Evolutionary conservation across 2,888 invertebrate genomes (phyloP).

Genomic region (Rhingia rostrata): DNA sequence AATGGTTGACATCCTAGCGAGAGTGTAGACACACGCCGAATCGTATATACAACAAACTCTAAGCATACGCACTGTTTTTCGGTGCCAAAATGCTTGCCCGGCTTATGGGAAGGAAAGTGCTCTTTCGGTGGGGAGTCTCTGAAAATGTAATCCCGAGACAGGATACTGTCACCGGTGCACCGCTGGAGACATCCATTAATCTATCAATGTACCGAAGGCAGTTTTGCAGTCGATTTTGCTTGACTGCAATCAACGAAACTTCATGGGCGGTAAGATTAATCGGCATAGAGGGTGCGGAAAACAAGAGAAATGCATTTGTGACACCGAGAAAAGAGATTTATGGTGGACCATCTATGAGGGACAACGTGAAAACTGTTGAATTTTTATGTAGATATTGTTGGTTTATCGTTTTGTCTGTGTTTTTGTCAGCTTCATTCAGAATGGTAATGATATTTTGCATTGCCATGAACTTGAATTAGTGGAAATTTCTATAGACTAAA

Average conservation of each 20-base stretch:
- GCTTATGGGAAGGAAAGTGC: conserved; percentile 44
- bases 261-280: conserved; percentile 54
- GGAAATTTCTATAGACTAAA: too few relatives aligned
- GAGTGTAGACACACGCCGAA: conserved; percentile 46
- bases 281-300: conserved; percentile 65
- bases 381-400: background rate
- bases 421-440: too few relatives aligned
- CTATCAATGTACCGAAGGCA: conserved; percentile 67
- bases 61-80: conserved; percentile 52
- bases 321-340: conserved; percentile 43
- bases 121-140: conserved; percentile 4
- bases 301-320: conserved; percentile 38
- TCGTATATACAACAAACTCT: conserved; percentile 35
- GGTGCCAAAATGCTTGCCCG: conserved; percentile 51
- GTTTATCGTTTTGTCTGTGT: too few relatives aligned
- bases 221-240: conserved; percentile 65
- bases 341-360: conserved; percentile 1
- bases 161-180: conserved; percentile 35
- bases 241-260: conserved; percentile 64
- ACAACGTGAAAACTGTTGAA: conserved; percentile 44
- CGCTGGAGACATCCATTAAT: conserved; percentile 64
- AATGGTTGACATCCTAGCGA: conserved; percentile 47
- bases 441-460: too few relatives aligned
- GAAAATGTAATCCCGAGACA: conserved; percentile 44
- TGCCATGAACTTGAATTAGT: too few relatives aligned